Evolutionary conservation across 1,140 invertebrate species (phyloP).

Genomic region (Capitella teleta): DNA sequence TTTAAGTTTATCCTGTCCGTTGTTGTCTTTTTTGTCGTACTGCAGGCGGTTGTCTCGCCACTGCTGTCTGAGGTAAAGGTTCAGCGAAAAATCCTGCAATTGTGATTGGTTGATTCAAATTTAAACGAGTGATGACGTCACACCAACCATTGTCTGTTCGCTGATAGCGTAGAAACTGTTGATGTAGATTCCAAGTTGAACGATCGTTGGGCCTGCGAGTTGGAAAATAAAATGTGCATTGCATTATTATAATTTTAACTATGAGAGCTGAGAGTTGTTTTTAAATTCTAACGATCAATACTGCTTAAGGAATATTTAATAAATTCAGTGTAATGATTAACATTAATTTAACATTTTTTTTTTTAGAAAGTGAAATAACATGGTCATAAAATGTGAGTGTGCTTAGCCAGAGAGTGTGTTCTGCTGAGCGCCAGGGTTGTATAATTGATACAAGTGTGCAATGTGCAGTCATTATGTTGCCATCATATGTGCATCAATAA

Average conservation of each 20-base stretch:
- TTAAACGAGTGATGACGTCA: not conserved
- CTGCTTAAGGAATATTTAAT: no score
- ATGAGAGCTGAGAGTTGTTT: not conserved
- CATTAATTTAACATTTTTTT: not conserved
- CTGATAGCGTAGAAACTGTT: slow-evolving; percentile 15
- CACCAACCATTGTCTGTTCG: slow-evolving; percentile 16
- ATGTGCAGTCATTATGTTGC: no score
- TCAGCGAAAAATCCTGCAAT: slow-evolving; percentile 35
- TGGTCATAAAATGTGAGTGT: not conserved
- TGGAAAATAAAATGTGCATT: not conserved
- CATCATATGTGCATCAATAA: no score
- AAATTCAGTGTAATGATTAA: not conserved
- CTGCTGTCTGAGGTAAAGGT: slow-evolving; percentile 34
- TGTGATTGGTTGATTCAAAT: not conserved
- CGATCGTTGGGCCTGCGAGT: slow-evolving; percentile 5
- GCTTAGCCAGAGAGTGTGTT: not conserved
- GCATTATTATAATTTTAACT: not conserved
- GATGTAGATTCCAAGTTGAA: slow-evolving; percentile 14
- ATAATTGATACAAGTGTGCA: no score
- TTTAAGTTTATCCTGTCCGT: slow-evolving; percentile 18
- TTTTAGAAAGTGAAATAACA: not conserved
- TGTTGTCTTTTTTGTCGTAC: slow-evolving; percentile 11
- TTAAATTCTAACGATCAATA: not conserved
- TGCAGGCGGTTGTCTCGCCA: slow-evolving; percentile 34
- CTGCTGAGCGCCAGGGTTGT: no score